Evolutionary conservation across 2,113 vertebrate genomes (phyloP).

Genomic region (Emydura subglobosa): DNA sequence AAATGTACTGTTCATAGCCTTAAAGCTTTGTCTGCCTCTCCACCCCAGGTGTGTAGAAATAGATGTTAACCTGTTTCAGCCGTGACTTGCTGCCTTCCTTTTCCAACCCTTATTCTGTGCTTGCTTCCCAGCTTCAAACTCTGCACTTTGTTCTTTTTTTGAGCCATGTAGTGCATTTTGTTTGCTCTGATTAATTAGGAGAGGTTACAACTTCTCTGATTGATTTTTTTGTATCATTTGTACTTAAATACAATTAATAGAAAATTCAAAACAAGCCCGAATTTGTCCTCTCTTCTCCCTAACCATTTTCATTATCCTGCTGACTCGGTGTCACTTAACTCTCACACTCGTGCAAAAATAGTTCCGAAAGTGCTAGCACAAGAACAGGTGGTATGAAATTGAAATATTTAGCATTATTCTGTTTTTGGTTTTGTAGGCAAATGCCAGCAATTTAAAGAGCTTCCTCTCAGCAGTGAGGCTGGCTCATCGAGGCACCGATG

Average conservation of each 20-base stretch:
- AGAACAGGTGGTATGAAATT: not conserved
- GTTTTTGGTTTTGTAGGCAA: constrained; percentile 81
- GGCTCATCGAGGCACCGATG: constrained; percentile 87
- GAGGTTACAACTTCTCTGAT: not conserved
- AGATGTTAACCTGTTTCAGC: not conserved
- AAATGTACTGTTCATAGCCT: not conserved
- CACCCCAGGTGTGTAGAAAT: rapidly evolving
- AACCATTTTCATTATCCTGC: not conserved
- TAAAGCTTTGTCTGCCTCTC: not conserved
- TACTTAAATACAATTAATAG: not conserved
- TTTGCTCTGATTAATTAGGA: not conserved
- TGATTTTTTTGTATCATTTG: not conserved
- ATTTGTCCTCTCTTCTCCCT: not conserved
- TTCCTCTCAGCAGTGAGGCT: constrained; percentile 92
- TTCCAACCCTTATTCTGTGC: not conserved
- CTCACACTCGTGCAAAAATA: not conserved
- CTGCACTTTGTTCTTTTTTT: not conserved
- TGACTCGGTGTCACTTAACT: not conserved
- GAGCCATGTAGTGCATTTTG: not conserved
- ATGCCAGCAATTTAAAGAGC: constrained; percentile 87
- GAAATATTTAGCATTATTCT: not conserved
- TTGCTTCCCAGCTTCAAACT: not conserved
- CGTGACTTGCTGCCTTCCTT: not conserved
- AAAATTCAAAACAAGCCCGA: not conserved
- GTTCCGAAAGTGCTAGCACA: not conserved